phyloP scores from a whole-genome alignment of 2,797 vertebrate genomes.

The Artibeus lituratus region DNA sequence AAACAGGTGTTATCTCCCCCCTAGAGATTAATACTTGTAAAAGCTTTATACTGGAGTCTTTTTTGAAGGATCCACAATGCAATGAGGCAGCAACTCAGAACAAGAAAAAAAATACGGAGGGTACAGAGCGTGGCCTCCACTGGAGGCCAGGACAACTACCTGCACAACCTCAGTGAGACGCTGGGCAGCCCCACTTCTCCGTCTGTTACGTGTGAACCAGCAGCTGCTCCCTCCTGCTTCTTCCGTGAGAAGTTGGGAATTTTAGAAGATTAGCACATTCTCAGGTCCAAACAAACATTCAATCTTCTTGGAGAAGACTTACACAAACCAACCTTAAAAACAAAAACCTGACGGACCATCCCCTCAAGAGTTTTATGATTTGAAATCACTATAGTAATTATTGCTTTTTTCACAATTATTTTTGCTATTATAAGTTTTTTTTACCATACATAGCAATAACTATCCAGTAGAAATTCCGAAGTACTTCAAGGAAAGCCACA shows the following conservation, averaged over 20 bases:
- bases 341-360: not conserved
- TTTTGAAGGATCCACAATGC: not conserved
- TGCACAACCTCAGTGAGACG: not conserved
- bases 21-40: not conserved
- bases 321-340: not conserved
- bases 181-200: not conserved
- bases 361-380: not conserved
- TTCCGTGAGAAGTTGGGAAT: not conserved
- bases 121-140: accelerated
- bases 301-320: not conserved
- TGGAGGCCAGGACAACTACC: not conserved
- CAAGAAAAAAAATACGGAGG: not conserved
- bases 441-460: not conserved
- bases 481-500: not conserved
- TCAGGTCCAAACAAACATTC: not conserved
- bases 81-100: not conserved
- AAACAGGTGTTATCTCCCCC: not conserved
- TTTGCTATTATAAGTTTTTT: not conserved
- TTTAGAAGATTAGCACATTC: not conserved
- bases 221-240: not conserved
- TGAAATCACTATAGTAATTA: not conserved
- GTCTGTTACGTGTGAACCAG: not conserved
- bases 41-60: not conserved
- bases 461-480: not conserved
- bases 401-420: not conserved